Evolutionary conservation across 2,113 vertebrate genomes (phyloP).

Genomic region (Megaceryle maxima): DNA sequence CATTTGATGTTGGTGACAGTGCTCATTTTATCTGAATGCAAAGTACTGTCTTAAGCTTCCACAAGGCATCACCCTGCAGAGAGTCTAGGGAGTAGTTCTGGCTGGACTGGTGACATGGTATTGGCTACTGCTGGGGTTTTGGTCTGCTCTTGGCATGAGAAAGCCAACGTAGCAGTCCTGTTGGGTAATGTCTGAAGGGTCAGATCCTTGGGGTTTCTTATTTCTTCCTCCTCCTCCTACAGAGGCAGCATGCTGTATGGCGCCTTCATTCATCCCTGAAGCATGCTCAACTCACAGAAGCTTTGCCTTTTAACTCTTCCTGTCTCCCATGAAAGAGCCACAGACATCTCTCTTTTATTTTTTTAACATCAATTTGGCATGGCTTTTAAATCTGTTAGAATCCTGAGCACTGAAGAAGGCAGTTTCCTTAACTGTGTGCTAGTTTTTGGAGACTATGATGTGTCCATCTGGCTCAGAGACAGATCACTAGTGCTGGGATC

Average conservation of each 20-base stretch:
- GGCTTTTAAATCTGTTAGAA: not conserved
- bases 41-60: not conserved
- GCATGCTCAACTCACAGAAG: not conserved
- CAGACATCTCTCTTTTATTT: fast-evolving
- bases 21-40: not conserved
- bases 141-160: not conserved
- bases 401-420: not conserved
- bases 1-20: not conserved
- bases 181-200: not conserved
- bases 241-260: not conserved
- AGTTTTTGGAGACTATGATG: not conserved
- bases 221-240: not conserved
- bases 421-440: not conserved
- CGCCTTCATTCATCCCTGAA: not conserved
- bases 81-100: not conserved
- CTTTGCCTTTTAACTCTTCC: not conserved
- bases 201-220: not conserved
- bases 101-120: not conserved
- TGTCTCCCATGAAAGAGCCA: not conserved
- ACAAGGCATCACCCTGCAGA: not conserved
- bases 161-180: not conserved
- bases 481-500: not conserved
- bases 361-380: not conserved
- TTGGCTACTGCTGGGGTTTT: not conserved
- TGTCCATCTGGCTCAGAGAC: not conserved